Evolutionary conservation across 2,888 invertebrate genomes (phyloP).

Genomic region (Tubiluchus corallicola): DNA sequence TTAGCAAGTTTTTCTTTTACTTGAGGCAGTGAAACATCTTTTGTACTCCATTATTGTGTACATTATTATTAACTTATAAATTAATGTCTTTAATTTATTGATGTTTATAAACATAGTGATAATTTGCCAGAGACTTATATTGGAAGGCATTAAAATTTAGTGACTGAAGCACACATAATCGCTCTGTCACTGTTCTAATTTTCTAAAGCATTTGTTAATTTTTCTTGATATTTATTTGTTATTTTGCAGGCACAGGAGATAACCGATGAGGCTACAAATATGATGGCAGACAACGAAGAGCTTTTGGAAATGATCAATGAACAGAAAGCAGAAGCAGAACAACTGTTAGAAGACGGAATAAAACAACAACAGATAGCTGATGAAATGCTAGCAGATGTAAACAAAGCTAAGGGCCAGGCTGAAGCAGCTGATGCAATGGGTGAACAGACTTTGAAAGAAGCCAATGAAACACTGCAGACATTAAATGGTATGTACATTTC

Average conservation of each 20-base stretch:
- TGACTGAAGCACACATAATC: neutral
- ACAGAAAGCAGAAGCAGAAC: slow-evolving; percentile 35
- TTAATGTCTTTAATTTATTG: too few species aligned
- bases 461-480: slow-evolving; percentile 55
- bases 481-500: slow-evolving; percentile 35
- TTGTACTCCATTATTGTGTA: too few species aligned
- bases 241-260: slow-evolving; percentile 18
- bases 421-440: slow-evolving; percentile 64
- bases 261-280: slow-evolving; percentile 26
- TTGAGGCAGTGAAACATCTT: too few species aligned
- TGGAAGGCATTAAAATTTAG: neutral
- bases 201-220: too few species aligned
- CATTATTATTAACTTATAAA: too few species aligned
- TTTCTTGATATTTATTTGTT: slow-evolving; percentile 2
- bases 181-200: too few species aligned
- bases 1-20: too few species aligned
- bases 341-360: slow-evolving; percentile 36
- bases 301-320: slow-evolving; percentile 42
- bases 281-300: slow-evolving; percentile 42
- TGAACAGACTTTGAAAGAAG: slow-evolving; percentile 57
- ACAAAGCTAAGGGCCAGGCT: slow-evolving; percentile 45
- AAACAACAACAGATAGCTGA: slow-evolving; percentile 57
- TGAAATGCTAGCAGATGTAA: slow-evolving; percentile 56
- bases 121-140: too few species aligned
- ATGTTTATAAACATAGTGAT: too few species aligned